Evolutionary conservation across 1,140 invertebrate species (phyloP).

Genomic region (Eupristina koningsbergeri): DNA sequence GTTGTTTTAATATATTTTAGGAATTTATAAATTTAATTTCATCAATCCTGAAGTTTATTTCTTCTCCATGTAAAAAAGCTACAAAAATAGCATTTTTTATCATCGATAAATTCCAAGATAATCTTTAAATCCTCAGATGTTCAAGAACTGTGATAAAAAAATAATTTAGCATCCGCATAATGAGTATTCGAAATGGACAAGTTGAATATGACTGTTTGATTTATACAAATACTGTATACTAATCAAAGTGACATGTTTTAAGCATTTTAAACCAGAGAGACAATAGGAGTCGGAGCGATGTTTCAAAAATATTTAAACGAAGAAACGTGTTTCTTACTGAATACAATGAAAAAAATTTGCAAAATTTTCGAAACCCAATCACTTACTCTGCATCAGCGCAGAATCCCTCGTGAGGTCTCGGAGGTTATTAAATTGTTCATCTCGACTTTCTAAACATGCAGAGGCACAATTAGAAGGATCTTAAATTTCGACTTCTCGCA

Average conservation of each 20-base stretch:
- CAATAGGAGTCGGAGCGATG: background rate
- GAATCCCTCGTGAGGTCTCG: too few species aligned
- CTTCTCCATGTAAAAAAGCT: too few species aligned
- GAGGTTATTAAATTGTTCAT: slow-evolving; percentile 8
- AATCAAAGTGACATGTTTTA: too few species aligned
- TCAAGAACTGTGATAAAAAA: too few species aligned
- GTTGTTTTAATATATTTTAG: background rate
- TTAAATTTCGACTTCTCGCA: slow-evolving; percentile 19
- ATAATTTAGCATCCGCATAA: too few species aligned
- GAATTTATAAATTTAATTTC: too few species aligned
- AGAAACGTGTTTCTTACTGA: background rate
- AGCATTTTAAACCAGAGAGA: background rate
- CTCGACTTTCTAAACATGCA: slow-evolving; percentile 9
- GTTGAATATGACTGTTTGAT: too few species aligned
- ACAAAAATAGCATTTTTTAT: too few species aligned
- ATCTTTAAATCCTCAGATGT: too few species aligned
- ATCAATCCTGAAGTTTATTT: too few species aligned
- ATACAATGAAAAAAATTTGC: background rate
- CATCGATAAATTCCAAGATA: too few species aligned
- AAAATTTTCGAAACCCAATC: background rate
- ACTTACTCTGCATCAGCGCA: background rate
- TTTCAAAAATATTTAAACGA: background rate
- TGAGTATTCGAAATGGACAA: too few species aligned
- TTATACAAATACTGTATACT: background rate
- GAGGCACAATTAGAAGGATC: background rate